Conservation (phyloP, 2,113 vertebrate genomes). For the Macroglossus sobrinus region DNA sequence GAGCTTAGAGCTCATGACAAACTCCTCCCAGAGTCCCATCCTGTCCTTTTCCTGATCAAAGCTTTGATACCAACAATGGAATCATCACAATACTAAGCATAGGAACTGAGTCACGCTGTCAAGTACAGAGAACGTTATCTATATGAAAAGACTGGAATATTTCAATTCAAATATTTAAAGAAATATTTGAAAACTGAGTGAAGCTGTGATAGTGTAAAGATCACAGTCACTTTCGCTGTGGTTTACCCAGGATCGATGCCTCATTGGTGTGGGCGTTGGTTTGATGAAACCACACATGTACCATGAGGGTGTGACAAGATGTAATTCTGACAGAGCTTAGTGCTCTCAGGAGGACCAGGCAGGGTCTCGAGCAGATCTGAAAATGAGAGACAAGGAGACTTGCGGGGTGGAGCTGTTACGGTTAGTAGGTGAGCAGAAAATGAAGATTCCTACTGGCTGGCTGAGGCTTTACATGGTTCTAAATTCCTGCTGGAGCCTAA, state of each 20-base stretch:
- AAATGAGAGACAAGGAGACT: background rate
- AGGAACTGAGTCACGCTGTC: background rate
- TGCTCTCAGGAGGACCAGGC: background rate
- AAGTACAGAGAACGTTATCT: background rate
- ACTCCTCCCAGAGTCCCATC: background rate
- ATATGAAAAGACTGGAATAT: background rate
- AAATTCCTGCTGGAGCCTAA: background rate
- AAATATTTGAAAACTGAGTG: background rate
- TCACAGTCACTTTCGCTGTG: accelerated
- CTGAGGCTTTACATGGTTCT: background rate
- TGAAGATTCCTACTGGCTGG: background rate
- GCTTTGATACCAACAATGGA: background rate
- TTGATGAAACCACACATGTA: background rate
- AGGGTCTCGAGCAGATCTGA: accelerated
- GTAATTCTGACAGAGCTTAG: background rate
- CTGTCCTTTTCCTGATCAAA: background rate
- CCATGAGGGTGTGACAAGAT: background rate
- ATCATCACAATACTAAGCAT: too few relatives aligned
- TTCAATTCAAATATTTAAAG: background rate
- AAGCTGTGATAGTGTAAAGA: background rate
- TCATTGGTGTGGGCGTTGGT: background rate
- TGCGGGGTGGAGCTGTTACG: too few relatives aligned
- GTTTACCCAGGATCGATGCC: background rate
- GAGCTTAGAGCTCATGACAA: background rate
- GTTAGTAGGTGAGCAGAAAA: accelerated